Evolutionary conservation across 2,113 vertebrate genomes (phyloP).

Genomic region (Leucosticte australis): DNA sequence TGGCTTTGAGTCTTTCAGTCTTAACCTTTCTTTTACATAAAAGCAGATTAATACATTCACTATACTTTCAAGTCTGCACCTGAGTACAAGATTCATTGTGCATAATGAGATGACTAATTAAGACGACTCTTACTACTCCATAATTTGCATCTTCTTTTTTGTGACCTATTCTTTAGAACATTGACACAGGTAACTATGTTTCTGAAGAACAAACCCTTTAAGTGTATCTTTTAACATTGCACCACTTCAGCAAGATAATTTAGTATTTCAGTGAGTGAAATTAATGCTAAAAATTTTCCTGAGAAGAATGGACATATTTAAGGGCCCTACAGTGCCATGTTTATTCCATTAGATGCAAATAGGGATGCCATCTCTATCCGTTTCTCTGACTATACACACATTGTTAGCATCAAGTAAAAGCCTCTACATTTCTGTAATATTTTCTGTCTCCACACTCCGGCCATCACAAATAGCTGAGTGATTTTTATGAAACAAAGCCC

Average conservation of each 20-base stretch:
- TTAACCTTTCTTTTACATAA: neutral
- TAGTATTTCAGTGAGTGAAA: neutral
- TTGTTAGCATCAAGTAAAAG: neutral
- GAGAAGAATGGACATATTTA: neutral
- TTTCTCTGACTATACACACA: neutral
- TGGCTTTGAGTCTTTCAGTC: neutral
- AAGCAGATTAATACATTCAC: neutral
- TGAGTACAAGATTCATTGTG: neutral
- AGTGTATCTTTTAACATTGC: neutral
- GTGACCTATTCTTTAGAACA: neutral
- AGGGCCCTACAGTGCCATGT: neutral
- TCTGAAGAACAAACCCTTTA: neutral
- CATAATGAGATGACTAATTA: neutral
- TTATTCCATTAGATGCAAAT: neutral
- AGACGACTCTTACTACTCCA: neutral
- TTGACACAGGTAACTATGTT: neutral
- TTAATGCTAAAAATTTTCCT: neutral
- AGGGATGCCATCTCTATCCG: neutral
- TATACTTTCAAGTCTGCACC: neutral
- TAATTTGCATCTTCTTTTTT: neutral
- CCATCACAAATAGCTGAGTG: neutral
- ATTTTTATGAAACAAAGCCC: constrained; percentile 7
- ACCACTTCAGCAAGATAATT: neutral
- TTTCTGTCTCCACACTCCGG: neutral
- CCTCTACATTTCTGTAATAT: neutral